phyloP scores from a whole-genome alignment of 2,113 vertebrate species.

The Daboia siamensis region DNA sequence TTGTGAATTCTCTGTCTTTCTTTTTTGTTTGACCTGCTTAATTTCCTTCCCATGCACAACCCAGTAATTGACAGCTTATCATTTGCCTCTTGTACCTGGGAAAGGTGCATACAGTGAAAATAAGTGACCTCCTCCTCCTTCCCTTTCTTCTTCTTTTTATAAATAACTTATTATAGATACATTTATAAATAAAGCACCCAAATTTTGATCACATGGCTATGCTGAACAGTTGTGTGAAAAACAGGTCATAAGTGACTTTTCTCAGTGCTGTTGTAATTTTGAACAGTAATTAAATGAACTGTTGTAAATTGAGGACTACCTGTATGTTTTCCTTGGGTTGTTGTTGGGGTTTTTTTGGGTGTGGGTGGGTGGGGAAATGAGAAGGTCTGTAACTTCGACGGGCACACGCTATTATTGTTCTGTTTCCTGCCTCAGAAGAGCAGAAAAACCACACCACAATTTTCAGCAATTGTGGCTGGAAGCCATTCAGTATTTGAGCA shows the following conservation, averaged over 20 bases:
- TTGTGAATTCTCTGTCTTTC: background rate
- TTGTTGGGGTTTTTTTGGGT: background rate
- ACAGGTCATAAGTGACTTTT: background rate
- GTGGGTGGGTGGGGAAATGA: background rate
- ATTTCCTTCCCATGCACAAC: background rate
- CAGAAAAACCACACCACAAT: background rate
- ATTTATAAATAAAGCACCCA: background rate
- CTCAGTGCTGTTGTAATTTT: background rate
- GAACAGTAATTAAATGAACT: background rate
- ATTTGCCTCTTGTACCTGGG: background rate
- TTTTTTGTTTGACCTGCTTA: background rate
- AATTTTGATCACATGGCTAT: background rate
- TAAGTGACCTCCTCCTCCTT: background rate
- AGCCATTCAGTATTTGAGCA: background rate
- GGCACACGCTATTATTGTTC: background rate
- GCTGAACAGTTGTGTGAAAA: background rate
- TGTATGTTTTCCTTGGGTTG: background rate
- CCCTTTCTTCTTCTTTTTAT: background rate
- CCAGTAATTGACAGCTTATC: background rate
- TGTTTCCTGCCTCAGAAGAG: background rate
- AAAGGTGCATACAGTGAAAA: background rate
- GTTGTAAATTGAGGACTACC: background rate
- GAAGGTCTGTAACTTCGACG: background rate
- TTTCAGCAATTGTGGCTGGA: background rate
- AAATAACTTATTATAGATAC: background rate